Conservation (phyloP, 1,140 invertebrate species). For the Diploscapter pachys region DNA sequence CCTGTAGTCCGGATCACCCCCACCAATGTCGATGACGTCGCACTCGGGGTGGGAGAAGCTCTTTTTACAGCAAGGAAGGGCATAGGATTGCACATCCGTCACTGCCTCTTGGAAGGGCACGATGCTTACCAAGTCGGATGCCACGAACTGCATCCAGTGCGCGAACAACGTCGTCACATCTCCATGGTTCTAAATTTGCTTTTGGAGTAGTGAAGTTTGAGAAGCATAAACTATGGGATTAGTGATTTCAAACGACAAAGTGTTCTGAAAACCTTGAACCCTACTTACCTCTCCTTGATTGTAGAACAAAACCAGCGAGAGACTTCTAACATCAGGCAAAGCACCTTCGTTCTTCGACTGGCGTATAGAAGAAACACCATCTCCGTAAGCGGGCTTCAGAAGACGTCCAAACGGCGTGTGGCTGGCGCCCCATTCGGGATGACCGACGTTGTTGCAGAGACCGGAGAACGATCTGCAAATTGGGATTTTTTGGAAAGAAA, state of each 20-base stretch:
- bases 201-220: slow-evolving; percentile 5
- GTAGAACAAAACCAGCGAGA: slow-evolving; percentile 35
- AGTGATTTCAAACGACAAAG: too few relatives aligned
- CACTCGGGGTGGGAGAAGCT: slow-evolving; percentile 56
- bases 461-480: slow-evolving; percentile 73
- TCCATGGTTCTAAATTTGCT: slow-evolving; percentile 50
- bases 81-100: slow-evolving; percentile 15
- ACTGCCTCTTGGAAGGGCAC: slow-evolving; percentile 25
- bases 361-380: slow-evolving; percentile 61
- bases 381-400: slow-evolving; percentile 74
- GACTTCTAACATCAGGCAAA: slow-evolving; percentile 31
- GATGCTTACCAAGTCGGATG: slow-evolving; percentile 37
- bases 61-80: slow-evolving; percentile 45
- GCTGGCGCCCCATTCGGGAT: slow-evolving; percentile 77
- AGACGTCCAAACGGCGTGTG: slow-evolving; percentile 74
- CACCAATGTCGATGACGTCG: slow-evolving; percentile 42
- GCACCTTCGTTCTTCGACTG: slow-evolving; percentile 21
- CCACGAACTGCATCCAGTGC: slow-evolving; percentile 40
- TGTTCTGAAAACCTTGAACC: too few relatives aligned
- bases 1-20: slow-evolving; percentile 41
- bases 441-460: slow-evolving; percentile 85
- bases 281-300: slow-evolving; percentile 6
- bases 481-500: too few relatives aligned
- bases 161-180: slow-evolving; percentile 37
- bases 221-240: too few relatives aligned